A percentile compares a stretch with the other conserved stretches of the same genome.
These are phyloP conservation scores for Araneus ventricosus DNA, from an alignment of 1,140 invertebrate species.

Conservation along the genomic window DNA sequence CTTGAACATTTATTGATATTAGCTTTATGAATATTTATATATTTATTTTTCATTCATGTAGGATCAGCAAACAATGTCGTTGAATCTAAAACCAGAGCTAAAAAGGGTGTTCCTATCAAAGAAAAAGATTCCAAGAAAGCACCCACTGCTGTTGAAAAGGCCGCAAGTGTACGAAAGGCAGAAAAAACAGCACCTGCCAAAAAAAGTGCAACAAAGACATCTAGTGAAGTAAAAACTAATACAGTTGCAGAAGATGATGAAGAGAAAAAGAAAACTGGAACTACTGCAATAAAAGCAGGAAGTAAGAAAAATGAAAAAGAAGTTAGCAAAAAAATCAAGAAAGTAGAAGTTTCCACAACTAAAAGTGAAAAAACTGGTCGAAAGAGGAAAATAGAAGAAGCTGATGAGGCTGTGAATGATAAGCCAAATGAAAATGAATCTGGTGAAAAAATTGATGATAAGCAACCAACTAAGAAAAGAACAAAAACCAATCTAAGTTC, in stretches of 20 bases:
- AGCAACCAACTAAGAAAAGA: neutral
- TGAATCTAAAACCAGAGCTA: constrained; percentile 16
- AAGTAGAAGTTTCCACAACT: neutral
- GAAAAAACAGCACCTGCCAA: neutral
- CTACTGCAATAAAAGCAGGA: neutral
- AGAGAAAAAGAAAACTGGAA: neutral
- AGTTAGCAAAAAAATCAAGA: neutral
- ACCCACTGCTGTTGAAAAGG: neutral
- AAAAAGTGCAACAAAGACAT: neutral
- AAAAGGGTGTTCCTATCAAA: neutral
- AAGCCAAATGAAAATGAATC: neutral
- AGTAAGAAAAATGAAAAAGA: neutral
- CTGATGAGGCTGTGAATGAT: no score
- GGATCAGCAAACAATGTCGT: constrained; percentile 14
- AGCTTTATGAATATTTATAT: neutral
- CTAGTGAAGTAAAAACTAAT: neutral
- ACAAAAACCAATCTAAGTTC: neutral
- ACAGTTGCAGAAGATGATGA: neutral
- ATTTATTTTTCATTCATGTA: neutral
- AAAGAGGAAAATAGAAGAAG: neutral
- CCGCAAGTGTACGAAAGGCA: neutral
- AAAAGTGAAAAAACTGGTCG: neutral
- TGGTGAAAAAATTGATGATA: neutral
- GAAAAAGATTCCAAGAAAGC: neutral
- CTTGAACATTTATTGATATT: neutral